Percentiles rank a stretch among this genome's conserved stretches.
Evolutionary conservation across 2,797 vertebrate species (phyloP).

Genomic region (Halcyon chelicuti): DNA sequence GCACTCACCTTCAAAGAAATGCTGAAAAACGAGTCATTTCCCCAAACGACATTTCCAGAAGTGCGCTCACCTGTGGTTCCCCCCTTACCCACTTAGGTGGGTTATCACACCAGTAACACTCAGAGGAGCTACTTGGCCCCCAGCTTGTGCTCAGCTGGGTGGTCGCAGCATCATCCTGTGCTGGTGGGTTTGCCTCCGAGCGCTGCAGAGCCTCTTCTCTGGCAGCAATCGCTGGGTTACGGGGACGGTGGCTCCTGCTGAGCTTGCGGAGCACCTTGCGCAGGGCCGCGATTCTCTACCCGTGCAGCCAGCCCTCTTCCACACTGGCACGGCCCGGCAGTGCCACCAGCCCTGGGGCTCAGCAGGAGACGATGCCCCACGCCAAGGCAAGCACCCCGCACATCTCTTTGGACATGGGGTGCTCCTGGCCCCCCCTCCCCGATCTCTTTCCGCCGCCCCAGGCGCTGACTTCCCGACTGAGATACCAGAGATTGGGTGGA

Average conservation of each 20-base stretch:
- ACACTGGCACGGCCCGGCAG: not conserved
- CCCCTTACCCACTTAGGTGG: not conserved
- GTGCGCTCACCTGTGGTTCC: not conserved
- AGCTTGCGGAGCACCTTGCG: not conserved
- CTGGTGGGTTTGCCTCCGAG: not conserved
- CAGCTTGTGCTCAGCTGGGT: not conserved
- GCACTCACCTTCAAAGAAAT: not conserved
- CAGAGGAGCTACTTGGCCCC: not conserved
- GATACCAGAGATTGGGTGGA: constrained; percentile 10
- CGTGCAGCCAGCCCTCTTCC: not conserved
- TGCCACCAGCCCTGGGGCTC: not conserved
- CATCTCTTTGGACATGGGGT: not conserved
- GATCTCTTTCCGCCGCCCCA: not conserved
- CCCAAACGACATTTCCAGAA: not conserved
- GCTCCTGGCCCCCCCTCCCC: not conserved
- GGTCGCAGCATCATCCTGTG: not conserved
- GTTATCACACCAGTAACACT: not conserved
- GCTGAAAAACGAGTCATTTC: not conserved
- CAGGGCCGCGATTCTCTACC: not conserved
- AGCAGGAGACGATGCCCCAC: not conserved
- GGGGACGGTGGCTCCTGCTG: not conserved
- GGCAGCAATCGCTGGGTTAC: accelerated
- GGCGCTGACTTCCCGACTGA: not conserved
- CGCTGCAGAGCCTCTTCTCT: not conserved
- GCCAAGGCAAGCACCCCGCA: not conserved